A percentile compares a stretch with the other conserved stretches of the same genome.
Evolutionary conservation across 2,113 vertebrate genomes (phyloP).

Genomic region (Ciconia boyciana): DNA sequence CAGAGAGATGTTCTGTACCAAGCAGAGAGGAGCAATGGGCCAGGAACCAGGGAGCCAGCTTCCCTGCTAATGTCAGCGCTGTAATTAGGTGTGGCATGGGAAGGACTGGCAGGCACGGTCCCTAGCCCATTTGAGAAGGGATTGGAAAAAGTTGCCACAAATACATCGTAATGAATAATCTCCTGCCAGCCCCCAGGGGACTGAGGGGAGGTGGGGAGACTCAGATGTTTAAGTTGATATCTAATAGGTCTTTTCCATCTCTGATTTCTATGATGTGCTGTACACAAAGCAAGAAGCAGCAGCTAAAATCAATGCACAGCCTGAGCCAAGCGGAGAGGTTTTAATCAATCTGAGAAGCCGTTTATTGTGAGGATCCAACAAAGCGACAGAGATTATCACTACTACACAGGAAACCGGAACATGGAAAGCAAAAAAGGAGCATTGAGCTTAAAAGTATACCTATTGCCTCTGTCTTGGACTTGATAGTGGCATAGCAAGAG

Average conservation of each 20-base stretch:
- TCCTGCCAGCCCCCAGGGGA: not conserved
- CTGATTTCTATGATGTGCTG: constrained; percentile 52
- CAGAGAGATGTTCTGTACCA: not conserved
- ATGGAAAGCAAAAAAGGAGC: constrained; percentile 18
- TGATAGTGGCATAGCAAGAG: not conserved
- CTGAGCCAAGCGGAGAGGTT: constrained; percentile 15
- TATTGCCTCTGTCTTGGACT: not conserved
- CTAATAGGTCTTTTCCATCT: constrained; percentile 60
- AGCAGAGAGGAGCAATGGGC: not conserved
- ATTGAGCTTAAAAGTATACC: not conserved
- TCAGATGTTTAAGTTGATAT: not conserved
- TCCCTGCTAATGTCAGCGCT: not conserved
- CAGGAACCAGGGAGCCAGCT: not conserved
- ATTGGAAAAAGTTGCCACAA: not conserved
- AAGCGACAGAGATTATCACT: constrained; percentile 54
- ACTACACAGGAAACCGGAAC: not conserved
- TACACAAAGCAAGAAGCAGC: constrained; percentile 50
- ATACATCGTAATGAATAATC: not conserved
- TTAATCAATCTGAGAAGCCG: constrained; percentile 55
- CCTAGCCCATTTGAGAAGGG: not conserved
- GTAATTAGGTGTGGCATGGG: not conserved
- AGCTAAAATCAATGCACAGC: constrained; percentile 59
- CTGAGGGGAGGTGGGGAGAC: not conserved
- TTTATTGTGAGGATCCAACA: constrained; percentile 63
- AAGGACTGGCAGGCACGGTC: not conserved